Base-by-base conservation (phyloP, 2,888 invertebrate species). In the Euclidia mi region DNA sequence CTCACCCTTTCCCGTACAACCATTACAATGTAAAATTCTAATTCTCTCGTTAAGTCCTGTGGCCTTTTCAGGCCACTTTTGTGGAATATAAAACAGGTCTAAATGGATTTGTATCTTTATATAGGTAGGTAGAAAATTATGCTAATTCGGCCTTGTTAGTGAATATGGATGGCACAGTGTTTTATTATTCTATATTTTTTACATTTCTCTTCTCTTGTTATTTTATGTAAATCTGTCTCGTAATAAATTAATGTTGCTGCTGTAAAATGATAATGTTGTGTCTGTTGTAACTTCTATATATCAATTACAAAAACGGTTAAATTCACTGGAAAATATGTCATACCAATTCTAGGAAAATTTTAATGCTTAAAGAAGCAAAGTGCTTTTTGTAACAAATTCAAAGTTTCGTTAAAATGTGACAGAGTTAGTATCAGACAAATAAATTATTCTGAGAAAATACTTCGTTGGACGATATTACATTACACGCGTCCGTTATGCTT, bases 21-120 rank as follows among this genome's bases (percentile, higher is more conserved):
- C 74, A 79, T 84, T 84, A 88, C 88, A 87, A 89, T 89, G 88
- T 88, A 85, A 86, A 88, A 88, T 86, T 89, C 88, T 88, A 89
- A 90, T 90, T 86, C 83, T 80, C 87, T 85, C 84, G 84, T 90
- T 88, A 87, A 85, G 79, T 75, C 78, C 76, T 74, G 73, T 70
- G 71, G 76, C 80, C 76, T 71, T 79, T 81, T 79, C 79, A 76
- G 76, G 77, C 74, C 78, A 84, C 84, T 85, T 83, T 82, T 77
- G 69, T 71, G 65, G 87, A 87, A 87, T 87, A 81, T 85, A 81
- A 85, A 87, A 78, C 76, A 80, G 80, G 70, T 65, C 40, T 66
- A 78, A 82, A 82, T 82, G 76, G 71, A 87, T 85, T 85, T 81
- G 75, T 79, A 70, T 81, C 73, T 70, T 50, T 61, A 68, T 76